Evolutionary conservation across 2,888 invertebrate species (phyloP), one percentile per base, ranked within the genome.

Genomic region (Dugesia japonica): DNA sequence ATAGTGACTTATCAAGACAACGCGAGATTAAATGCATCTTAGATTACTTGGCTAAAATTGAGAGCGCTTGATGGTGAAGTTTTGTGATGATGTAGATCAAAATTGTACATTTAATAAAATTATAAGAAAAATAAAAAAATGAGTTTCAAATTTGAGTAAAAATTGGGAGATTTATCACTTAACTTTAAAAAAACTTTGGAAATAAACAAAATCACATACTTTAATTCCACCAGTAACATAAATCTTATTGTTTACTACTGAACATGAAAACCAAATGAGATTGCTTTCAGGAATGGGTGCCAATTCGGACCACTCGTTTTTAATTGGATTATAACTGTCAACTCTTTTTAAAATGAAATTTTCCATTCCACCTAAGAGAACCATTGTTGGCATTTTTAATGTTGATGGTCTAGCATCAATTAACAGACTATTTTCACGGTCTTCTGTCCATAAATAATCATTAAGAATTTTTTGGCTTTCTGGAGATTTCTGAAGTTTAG

Each of bases 321-420:
- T 56, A 20, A 56, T 56, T 20, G 56, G 56, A 56, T 56, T 56
- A 56, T 13, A 56, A 56, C 56, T 56, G 17, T 56, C 56, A 4
- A 56, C 56, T 56, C 56, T 56, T 56, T 56, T 56, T 56, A 56
- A 23, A 13, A 56, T 56, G 56, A 56, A 56, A 23, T n/a, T 56
- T 56, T 56, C 56, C 56, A 56, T 56, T 56, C 56, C 56, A 56
- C 56, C 56, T 4, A 56, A n/a, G 17, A 56, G 56, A 56, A 56
- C 56, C 56, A 56, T 56, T 20, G 56, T 13, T 4, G 56, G 56
- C n/a, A 20, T n/a, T 23, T 56, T 56, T 20, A 56, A 23, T 20
- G 56, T 56, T 13, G 56, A 56, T n/a, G 56, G 56, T 56, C 56
- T n/a, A 56, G 56, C 56, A 56, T 56, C 56, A 56, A 56, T n/a